Evolutionary conservation across 2,797 vertebrate genomes (phyloP), one percentile per base, ranked within the genome.

Genomic region (Argyrosomus regius): DNA sequence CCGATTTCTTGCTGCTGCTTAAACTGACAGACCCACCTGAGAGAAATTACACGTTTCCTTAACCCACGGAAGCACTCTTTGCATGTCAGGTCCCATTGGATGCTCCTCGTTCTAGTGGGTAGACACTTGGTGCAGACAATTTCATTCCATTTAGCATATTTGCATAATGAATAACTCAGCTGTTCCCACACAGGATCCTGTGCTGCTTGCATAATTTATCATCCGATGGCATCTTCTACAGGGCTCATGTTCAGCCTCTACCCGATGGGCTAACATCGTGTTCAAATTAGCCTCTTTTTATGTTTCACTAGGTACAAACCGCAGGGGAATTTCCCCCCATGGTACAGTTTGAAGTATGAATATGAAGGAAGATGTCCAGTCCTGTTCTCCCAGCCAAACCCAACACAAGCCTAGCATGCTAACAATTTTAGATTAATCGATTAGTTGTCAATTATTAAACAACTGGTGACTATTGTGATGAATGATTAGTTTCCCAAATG

Each of bases 101-200:
- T 53, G 50, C 50, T 78, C 12, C 7, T 72, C 5, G 3, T 22
- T 26, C 3, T 20, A 45, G 69, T 66, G 77, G n/a, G 75, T 39
- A 63, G 63, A 85, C 75, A 46, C 70, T 66, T 83, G 68, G 59
- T 77, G 67, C 63, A 73, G 62, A 86, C 78, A 76, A 84, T 90
- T 87, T 88, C 62, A 76, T 88, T 85, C 83, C 75, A 83, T 89
- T 91, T 91, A 89, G 79, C 85, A 66, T 84, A 87, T 93, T 90
- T 88, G 74, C 89, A 89, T 90, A 90, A 91, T 87, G 73, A 91
- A 84, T 77, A 87, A 66, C 79, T 87, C 80, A 81, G 83, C 83
- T 90, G 86, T 84, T 86, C 68, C 81, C 78, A 74, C 72, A 69
- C 61, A 76, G 74, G 69, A 79, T 83, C 74, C 72, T 0, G 3